Evolutionary conservation across 2,113 vertebrate genomes (phyloP).

Genomic region (Apodemus speciosus): DNA sequence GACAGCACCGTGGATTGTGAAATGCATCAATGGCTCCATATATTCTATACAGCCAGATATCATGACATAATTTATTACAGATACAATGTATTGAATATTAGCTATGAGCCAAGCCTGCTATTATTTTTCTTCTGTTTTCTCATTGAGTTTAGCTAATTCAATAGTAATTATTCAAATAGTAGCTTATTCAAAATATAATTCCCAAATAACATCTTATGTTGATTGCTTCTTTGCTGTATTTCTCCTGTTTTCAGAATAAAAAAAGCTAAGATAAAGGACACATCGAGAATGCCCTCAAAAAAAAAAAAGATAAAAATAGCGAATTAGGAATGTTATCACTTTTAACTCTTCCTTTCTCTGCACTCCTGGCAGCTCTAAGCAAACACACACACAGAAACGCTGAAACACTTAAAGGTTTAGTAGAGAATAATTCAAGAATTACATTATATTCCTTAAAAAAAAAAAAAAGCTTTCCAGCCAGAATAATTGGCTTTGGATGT

Average conservation of each 20-base stretch:
- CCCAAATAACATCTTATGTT: slow-evolving; percentile 46
- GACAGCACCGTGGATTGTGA: neutral
- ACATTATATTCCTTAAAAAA: slow-evolving; percentile 48
- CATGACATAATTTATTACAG: slow-evolving; percentile 27
- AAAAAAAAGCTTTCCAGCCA: slow-evolving; percentile 58
- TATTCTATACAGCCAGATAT: slow-evolving; percentile 26
- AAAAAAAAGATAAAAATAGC: neutral
- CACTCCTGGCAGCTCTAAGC: neutral
- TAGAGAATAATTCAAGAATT: neutral
- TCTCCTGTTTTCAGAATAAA: slow-evolving; percentile 37
- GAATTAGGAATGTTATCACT: neutral
- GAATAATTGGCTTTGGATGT: slow-evolving; percentile 79
- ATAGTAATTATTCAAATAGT: neutral
- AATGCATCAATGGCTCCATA: neutral
- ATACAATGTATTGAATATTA: slow-evolving; percentile 64
- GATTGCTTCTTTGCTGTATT: slow-evolving; percentile 36
- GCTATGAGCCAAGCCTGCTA: slow-evolving; percentile 32
- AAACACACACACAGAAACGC: neutral
- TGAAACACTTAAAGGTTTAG: neutral
- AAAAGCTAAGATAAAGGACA: slow-evolving; percentile 33
- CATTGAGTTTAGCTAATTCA: slow-evolving; percentile 47
- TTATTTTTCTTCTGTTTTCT: slow-evolving; percentile 53
- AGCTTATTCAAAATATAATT: slow-evolving; percentile 52
- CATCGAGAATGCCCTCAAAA: neutral
- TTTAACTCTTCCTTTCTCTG: neutral